Percentiles rank a stretch among this genome's conserved stretches.
phyloP scores from a whole-genome alignment of 2,113 vertebrate species.

The Pelobates fuscus region DNA sequence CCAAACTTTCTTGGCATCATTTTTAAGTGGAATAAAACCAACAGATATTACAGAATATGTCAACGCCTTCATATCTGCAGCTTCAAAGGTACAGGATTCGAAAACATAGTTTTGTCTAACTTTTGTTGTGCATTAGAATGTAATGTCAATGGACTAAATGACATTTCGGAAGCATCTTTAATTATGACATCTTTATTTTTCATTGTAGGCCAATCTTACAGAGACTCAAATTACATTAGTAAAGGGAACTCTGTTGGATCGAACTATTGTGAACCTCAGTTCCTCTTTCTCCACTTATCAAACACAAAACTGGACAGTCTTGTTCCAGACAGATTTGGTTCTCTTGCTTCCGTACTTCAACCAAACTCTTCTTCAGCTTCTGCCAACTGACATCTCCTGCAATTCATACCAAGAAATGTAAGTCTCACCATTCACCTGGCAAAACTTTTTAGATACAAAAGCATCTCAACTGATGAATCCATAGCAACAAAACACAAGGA shows the following conservation, averaged over 20 bases:
- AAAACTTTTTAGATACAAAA: too few species aligned
- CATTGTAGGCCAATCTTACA: too few species aligned
- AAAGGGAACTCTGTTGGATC: neutral
- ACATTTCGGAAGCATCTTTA: too few species aligned
- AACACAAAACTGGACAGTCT: slow-evolving; percentile 2
- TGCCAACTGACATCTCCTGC: slow-evolving; percentile 29
- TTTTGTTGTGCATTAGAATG: too few species aligned
- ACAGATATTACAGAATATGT: neutral
- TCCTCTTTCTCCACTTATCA: slow-evolving; percentile 6
- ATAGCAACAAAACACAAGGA: too few species aligned
- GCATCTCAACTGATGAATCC: too few species aligned
- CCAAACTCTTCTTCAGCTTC: slow-evolving; percentile 10
- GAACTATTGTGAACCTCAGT: neutral
- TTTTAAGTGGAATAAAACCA: neutral
- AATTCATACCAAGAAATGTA: slow-evolving; percentile 45
- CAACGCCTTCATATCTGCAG: neutral
- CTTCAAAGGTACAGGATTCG: neutral
- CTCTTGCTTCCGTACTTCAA: slow-evolving; percentile 7
- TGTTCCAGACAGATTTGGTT: slow-evolving; percentile 6
- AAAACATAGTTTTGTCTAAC: too few species aligned
- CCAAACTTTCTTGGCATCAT: neutral
- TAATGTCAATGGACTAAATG: too few species aligned
- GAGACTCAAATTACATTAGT: neutral
- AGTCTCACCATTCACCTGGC: neutral
- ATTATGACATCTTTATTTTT: too few species aligned